phyloP scores from a whole-genome alignment of 2,888 invertebrate species.

The Patella ulyssiponensis region DNA sequence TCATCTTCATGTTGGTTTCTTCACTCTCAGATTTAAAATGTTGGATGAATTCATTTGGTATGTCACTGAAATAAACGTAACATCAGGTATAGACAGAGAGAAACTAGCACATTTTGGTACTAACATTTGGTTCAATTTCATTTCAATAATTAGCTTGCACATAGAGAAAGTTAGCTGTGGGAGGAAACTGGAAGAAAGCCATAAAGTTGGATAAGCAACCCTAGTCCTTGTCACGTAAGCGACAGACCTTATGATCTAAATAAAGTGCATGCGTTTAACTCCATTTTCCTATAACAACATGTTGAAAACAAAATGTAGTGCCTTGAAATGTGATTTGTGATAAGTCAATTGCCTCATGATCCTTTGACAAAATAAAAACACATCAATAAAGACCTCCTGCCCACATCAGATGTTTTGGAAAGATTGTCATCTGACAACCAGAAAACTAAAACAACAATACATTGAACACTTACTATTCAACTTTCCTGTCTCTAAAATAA shows the following conservation, averaged over 20 bases:
- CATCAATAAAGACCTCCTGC: too few relatives aligned
- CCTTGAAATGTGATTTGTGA: too few relatives aligned
- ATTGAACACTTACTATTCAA: conserved; percentile 52
- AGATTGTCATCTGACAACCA: too few relatives aligned
- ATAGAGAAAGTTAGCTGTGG: background rate
- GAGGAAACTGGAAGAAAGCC: background rate
- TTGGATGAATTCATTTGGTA: conserved; percentile 60
- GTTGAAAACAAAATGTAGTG: too few relatives aligned
- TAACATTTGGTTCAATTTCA: too few relatives aligned
- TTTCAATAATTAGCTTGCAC: too few relatives aligned
- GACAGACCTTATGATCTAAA: background rate
- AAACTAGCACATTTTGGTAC: background rate
- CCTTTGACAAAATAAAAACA: too few relatives aligned
- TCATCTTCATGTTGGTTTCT: conserved; percentile 51
- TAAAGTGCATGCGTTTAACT: background rate
- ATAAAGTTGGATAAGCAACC: background rate
- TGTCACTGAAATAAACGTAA: conserved; percentile 50
- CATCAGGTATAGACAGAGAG: background rate
- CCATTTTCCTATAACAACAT: too few relatives aligned
- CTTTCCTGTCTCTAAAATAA: conserved; percentile 67
- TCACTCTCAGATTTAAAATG: conserved; percentile 64
- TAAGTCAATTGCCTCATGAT: too few relatives aligned
- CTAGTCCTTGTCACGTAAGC: too few relatives aligned
- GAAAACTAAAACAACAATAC: background rate
- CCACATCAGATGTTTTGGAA: too few relatives aligned